Evolutionary conservation across 23 tunicate genomes (phyloP).

Genomic region (Styela clava): DNA sequence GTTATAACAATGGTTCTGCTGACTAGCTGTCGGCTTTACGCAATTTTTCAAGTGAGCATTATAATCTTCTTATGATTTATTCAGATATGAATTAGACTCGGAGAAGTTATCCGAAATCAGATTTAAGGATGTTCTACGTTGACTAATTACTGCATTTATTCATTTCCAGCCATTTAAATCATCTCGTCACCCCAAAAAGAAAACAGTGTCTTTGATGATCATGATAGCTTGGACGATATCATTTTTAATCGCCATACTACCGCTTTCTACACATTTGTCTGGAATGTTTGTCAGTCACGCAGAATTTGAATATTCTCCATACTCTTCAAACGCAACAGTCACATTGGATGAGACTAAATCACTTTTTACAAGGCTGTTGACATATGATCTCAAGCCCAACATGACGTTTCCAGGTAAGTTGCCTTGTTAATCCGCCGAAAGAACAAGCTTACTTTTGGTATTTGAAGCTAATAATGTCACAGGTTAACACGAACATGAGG

Average conservation of each 20-base stretch:
- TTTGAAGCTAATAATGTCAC: too few relatives aligned
- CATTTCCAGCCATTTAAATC: not conserved
- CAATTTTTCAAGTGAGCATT: not conserved
- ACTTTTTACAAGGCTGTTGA: not conserved
- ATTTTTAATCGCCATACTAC: not conserved
- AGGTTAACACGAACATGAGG: too few relatives aligned
- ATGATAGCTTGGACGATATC: not conserved
- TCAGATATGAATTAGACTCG: too few relatives aligned
- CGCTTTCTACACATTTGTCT: not conserved
- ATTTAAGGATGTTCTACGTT: too few relatives aligned
- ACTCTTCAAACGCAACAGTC: not conserved
- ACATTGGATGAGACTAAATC: not conserved
- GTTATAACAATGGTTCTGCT: constrained; percentile 27
- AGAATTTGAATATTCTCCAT: not conserved
- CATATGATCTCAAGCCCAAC: not conserved
- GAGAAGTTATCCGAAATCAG: too few relatives aligned
- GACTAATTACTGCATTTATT: too few relatives aligned
- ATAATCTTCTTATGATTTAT: too few relatives aligned
- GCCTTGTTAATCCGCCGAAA: too few relatives aligned
- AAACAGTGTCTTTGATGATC: not conserved
- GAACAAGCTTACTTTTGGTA: too few relatives aligned
- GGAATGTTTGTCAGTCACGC: not conserved
- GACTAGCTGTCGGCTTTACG: constrained; percentile 14
- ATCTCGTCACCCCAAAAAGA: not conserved
- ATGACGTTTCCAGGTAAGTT: not conserved